Base-by-base conservation (phyloP, 1,140 invertebrate species). In the Diprion similis region DNA sequence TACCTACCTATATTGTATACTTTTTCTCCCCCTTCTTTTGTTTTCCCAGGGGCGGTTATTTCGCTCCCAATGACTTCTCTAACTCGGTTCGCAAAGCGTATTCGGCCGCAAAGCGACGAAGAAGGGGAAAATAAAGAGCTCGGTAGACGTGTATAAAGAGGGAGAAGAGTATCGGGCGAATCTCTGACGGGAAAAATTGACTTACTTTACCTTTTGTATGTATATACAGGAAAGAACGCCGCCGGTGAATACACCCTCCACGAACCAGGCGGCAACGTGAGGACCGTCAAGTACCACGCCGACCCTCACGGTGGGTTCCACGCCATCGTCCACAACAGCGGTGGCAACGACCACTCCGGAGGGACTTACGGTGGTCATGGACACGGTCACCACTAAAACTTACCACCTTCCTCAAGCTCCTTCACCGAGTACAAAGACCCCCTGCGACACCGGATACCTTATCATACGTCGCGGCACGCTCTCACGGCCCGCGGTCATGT, bases 301-400 rank as follows among this genome's bases (percentile, higher is more conserved):
- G 93, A 94, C 80, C 93, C 92, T 87, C 91, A 94, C 79, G 93
- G 92, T 72, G 93, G 93, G 82, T 94, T 95, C 86, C 93, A 94
- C 85, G 93, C 93, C 66, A 89, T 91, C 79, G 93, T 94, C 10
- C 91, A 90, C 81, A 94, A 94, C 82, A 91, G 91, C 79, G 90
- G 89, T 80, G 89, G 91, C 73, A 89, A 89, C 68, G 84, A 87
- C 70, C 85, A 86, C 68, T 82, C 84, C 9, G 84, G 84, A 1
- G 83, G 82, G 48, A 84, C 83, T 66, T 86, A 87, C 46, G 83
- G 84, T 48, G 80, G 83, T 66, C 75, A 84, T 70, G 77, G 72
- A 15, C 75, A 81, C 48, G 73, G 69, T 0, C 71, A 70, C 66
- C 24, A 68, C 15, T 59, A 46, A 66, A 66, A 70, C 68, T n/a